Percentiles rank a stretch among this genome's conserved stretches.
These are phyloP conservation scores for Drosophila meridionalis DNA, from an alignment of 2,888 invertebrate species.

Conservation along the genomic window DNA sequence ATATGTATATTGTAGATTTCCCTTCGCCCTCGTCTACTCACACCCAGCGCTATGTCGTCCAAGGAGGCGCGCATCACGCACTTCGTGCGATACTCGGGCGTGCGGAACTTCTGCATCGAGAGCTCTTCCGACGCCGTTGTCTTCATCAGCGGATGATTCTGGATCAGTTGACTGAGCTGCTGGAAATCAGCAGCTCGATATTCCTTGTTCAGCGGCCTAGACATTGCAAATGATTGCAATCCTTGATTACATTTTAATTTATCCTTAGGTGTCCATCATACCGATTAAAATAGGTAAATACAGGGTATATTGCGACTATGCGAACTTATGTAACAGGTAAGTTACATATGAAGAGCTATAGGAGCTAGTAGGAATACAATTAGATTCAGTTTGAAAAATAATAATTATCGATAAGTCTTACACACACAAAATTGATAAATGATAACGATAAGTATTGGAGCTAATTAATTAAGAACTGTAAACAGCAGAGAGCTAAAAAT, in stretches of 20 bases:
- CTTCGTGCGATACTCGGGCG: conserved; percentile 67
- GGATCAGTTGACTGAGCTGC: conserved; percentile 59
- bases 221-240: conserved; percentile 34
- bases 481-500: no score
- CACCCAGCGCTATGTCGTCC: conserved; percentile 71
- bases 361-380: no score
- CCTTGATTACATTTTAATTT: no score
- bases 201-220: conserved; percentile 51
- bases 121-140: conserved; percentile 28
- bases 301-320: background rate
- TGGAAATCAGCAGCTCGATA: conserved; percentile 67
- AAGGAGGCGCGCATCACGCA: conserved; percentile 73
- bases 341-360: no score
- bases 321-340: background rate
- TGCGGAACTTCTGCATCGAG: conserved; percentile 55
- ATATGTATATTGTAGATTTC: conserved; percentile 37
- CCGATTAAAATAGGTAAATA: background rate
- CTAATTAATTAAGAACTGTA: no score
- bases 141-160: conserved; percentile 66
- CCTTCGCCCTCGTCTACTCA: conserved; percentile 29
- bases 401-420: no score
- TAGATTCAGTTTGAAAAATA: no score
- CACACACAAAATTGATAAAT: no score
- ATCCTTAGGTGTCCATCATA: background rate
- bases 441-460: no score